phyloP scores from a whole-genome alignment of 1,140 invertebrate species.

The Rhyzopertha dominica region DNA sequence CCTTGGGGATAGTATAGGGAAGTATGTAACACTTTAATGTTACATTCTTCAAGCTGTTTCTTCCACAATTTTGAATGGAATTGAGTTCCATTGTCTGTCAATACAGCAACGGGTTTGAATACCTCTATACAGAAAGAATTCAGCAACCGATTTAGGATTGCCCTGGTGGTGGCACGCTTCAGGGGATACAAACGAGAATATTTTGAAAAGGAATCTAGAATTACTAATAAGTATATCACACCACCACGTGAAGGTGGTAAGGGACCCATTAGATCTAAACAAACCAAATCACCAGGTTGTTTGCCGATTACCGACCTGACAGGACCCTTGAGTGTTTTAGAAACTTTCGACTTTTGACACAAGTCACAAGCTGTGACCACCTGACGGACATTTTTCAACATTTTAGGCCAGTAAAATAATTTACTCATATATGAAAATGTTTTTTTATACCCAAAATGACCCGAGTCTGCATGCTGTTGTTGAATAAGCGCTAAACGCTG shows the following conservation, averaged over 20 bases:
- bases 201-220: constrained; percentile 8
- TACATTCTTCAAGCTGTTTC: neutral
- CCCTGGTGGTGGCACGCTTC: constrained; percentile 2
- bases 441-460: constrained; percentile 10
- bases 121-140: constrained; percentile 3
- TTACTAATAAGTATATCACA: neutral
- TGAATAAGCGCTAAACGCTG: too few relatives aligned
- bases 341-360: constrained; percentile 10
- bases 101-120: constrained; percentile 3
- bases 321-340: neutral
- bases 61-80: constrained; percentile 6
- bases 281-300: constrained; percentile 7
- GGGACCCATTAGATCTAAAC: constrained; percentile 1
- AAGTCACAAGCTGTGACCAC: constrained; percentile 11
- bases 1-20: constrained; percentile 11
- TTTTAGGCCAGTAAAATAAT: constrained; percentile 9
- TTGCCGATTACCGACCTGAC: neutral
- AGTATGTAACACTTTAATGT: constrained; percentile 2
- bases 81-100: constrained; percentile 10
- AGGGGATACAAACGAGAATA: constrained; percentile 8
- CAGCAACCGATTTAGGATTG: neutral
- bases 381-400: constrained; percentile 5
- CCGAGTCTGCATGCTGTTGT: constrained; percentile 4
- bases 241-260: constrained; percentile 3
- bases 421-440: constrained; percentile 9